Base-by-base conservation (phyloP, 2,797 vertebrate genomes). In the Sebastes elongatus region DNA sequence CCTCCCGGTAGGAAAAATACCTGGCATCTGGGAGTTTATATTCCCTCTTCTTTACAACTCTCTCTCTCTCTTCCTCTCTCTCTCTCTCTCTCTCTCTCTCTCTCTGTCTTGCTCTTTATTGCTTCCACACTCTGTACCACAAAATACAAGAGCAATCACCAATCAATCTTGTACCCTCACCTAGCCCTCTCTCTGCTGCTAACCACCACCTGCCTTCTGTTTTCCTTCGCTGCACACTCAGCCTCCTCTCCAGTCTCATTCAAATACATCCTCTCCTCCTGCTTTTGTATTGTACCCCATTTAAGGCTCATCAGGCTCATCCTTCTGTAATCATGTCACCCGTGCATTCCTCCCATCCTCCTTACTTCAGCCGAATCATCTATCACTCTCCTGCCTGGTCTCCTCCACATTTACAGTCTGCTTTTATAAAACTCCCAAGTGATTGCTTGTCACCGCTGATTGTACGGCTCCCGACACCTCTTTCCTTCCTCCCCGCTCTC, bases 21-120 rank as follows among this genome's bases (percentile, higher is more conserved):
- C 90, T 90, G 86, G 82, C 90, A 91, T 90, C 86, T 91, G 86
- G 87, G 89, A 93, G 91, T 94, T 94, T 92, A 94, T 93, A 89
- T 92, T 93, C 92, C 80, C 78, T 89, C 87, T 87, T 82, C 80
- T 92, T 93, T 91, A 92, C 90, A 90, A 84, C 76, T 22, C 42
- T 67, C 74, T 63, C 78, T 69, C 73, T 42, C 71, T 62, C 75
- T 68, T 63, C 42, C 67, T 63, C 59, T 69, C 62, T 27, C 59
- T 62, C 65, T 23, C 28, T 71, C 72, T 42, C 38, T 42, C 14
- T 42, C 38, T 46, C 75, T 69, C 28, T 71, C 72, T 42, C 38
- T 42, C 14, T 42, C 38, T 46, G 6, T 67, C 61, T 69, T 7
- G 27, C 72, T 82, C 83, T 94, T 91, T 94, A 93, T 92, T 91